Evolutionary conservation across 2,888 invertebrate genomes (phyloP).

Genomic region (Rutpela maculata): DNA sequence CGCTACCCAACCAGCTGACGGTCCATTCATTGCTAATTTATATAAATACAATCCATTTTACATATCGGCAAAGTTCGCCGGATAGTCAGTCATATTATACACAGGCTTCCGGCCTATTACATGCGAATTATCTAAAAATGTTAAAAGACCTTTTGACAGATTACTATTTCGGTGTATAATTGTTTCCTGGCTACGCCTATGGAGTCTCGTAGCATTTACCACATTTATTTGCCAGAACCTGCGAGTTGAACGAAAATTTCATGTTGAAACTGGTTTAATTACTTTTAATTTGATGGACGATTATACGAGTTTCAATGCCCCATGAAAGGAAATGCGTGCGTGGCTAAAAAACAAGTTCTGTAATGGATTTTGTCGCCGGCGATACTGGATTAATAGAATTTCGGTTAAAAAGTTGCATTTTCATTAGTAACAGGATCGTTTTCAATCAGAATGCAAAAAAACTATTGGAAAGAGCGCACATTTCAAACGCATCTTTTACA

Average conservation of each 20-base stretch:
- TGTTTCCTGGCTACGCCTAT: not conserved
- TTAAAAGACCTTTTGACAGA: too few species aligned
- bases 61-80: too few species aligned
- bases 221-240: not conserved
- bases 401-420: conserved; percentile 22
- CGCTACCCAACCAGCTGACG: too few species aligned
- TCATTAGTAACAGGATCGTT: not conserved
- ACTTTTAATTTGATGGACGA: conserved; percentile 46
- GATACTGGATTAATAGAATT: conserved; percentile 23
- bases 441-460: conserved; percentile 12
- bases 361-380: conserved; percentile 11
- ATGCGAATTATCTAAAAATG: too few species aligned
- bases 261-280: conserved; percentile 37
- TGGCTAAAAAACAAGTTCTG: conserved; percentile 14
- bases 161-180: too few species aligned
- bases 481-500: not conserved
- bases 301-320: conserved; percentile 39
- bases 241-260: not conserved
- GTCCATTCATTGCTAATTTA: too few species aligned
- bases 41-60: too few species aligned
- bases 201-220: not conserved
- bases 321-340: conserved; percentile 12
- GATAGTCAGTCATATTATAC: too few species aligned
- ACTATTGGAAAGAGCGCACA: not conserved
- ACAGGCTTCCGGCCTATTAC: too few species aligned